Base-by-base conservation (phyloP, 2,113 vertebrate genomes). In the Centrocercus urophasianus region DNA sequence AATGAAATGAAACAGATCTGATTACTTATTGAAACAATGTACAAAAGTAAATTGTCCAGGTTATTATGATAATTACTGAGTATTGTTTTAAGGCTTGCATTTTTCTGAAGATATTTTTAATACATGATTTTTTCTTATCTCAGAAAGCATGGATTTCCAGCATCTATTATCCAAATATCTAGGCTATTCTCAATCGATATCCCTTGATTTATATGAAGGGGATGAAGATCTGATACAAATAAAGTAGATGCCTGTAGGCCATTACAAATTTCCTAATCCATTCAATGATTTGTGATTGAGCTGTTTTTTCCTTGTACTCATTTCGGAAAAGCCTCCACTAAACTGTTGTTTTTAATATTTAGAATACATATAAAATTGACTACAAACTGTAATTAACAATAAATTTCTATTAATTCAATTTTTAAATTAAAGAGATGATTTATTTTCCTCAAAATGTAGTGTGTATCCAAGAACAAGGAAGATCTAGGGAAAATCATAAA, bases 21-120 rank as follows among this genome's bases (percentile, higher is more conserved):
- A 11, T 24, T 28, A 20, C 0, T 0, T 40, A 11, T 65, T 64
- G 43, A 67, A 79, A 43, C 47, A 61, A 1, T 4, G 0, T 2
- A 5, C 57, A 38, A 13, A 67, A 59, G 4, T 30, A 45, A 69
- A 65, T 56, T 69, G 1, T 30, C 60, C 21, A 56, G 4, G 32
- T 70, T 65, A 38, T 18, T 42, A 27, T 25, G 13, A 27, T 57
- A 77, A 52, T 18, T 56, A 30, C 10, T 64, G 13, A 52, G 13
- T 21, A 27, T 9, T 40, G 4, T 38, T 88, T 57, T 61, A 42
- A 32, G 17, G 1, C 2, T 61, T 69, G 7, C 11, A 69, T 13
- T n/a, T 1, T 61, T 80, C 30, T 80, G 17, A 42, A 38, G 12
- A 25, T 14, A 36, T 60, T 83, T 47, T 61, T 17, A 47, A 54